Conservation (phyloP, 2,888 invertebrate species). For the Axea sp. region DNA sequence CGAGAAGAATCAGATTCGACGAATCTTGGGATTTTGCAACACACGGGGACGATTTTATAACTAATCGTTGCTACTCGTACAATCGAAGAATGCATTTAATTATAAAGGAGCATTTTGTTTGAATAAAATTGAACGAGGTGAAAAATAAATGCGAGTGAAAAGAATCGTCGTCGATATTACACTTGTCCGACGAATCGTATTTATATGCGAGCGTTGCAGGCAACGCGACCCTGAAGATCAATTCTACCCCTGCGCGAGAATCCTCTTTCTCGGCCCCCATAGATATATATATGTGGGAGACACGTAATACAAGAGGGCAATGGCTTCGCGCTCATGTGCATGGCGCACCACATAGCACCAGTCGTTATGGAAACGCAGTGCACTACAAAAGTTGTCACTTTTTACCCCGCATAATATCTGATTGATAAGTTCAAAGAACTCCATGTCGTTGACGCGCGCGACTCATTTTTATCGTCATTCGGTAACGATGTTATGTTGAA, state of each 20-base stretch:
- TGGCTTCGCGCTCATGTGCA: constrained; percentile 63
- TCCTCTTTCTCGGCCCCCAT: constrained; percentile 52
- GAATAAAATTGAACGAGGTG: no score
- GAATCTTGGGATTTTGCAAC: no score
- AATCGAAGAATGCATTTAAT: no score
- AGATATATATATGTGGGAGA: constrained; percentile 59
- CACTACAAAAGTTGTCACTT: constrained; percentile 66
- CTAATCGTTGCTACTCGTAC: no score
- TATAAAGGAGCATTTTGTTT: no score
- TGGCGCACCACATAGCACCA: constrained; percentile 49
- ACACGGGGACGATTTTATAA: no score
- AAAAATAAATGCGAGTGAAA: no score
- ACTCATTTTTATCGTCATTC: constrained; percentile 2
- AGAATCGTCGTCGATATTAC: no score
- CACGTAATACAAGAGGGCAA: constrained; percentile 69
- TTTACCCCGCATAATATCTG: constrained; percentile 57
- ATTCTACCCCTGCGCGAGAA: constrained; percentile 54
- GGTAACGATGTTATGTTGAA: constrained; percentile 4
- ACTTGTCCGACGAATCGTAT: constrained; percentile 34
- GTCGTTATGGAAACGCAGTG: constrained; percentile 70
- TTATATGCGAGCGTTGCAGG: constrained; percentile 25
- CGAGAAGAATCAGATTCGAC: no score
- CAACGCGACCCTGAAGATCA: constrained; percentile 52
- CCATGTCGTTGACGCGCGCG: constrained; percentile 28
- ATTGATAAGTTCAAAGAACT: constrained; percentile 55